Conservation (phyloP, 2,888 invertebrate species). For the Sipha maydis region DNA sequence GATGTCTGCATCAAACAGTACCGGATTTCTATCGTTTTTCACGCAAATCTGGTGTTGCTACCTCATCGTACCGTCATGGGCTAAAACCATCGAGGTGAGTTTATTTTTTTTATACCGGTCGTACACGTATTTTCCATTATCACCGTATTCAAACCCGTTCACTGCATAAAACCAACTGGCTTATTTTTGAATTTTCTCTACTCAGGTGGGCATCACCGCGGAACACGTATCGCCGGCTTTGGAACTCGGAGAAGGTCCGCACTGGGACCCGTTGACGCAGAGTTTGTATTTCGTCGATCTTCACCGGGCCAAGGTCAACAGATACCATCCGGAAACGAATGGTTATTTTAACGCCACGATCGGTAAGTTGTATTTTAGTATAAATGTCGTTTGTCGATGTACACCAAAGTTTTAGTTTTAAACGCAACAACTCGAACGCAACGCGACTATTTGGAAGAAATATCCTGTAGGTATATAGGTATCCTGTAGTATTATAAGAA, state of each 20-base stretch:
- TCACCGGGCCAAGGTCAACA: conserved; percentile 69
- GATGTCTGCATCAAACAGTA: background rate
- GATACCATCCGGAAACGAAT: conserved; percentile 70
- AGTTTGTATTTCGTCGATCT: conserved; percentile 76
- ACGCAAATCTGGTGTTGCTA: background rate
- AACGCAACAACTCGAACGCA: no score
- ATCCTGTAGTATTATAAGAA: no score
- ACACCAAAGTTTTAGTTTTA: no score
- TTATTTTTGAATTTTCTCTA: conserved; percentile 63
- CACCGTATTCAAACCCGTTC: background rate
- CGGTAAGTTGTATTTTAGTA: conserved; percentile 21
- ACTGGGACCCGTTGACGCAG: conserved; percentile 72
- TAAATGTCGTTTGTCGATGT: background rate
- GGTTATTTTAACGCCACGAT: conserved; percentile 67
- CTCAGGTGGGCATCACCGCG: conserved; percentile 53
- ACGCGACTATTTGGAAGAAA: no score
- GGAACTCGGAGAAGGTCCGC: conserved; percentile 71
- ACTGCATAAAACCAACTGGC: no score
- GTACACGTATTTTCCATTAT: background rate
- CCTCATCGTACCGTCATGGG: background rate
- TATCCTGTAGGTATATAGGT: no score
- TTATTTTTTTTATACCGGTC: background rate
- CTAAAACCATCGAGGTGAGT: background rate
- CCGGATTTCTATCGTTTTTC: background rate
- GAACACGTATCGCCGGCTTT: conserved; percentile 56